Evolutionary conservation across 2,113 vertebrate species (phyloP), one percentile per base, ranked within the genome.

Genomic region (Rhinopithecus roxellana): DNA sequence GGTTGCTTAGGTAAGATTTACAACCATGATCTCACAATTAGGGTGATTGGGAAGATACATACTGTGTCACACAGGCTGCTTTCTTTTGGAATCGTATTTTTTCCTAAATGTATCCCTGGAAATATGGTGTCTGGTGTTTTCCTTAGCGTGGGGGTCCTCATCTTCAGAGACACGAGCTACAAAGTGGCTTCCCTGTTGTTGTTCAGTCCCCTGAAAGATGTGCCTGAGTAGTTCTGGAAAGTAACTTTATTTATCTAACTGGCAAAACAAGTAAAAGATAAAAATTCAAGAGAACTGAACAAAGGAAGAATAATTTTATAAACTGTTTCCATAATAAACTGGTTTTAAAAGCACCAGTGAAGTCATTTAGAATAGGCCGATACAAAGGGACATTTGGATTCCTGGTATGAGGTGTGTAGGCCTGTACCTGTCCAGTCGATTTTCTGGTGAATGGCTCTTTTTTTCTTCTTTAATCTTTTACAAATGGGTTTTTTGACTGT

Each of bases 191-290:
- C 13, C 10, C 16, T 69, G 22, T 27, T 23, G 81, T 59, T 32
- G 8, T 45, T 55, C 13, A 35, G 25, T 77, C 14, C 59, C 14
- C 32, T 77, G 48, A 93, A 69, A 23, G 38, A 88, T 45, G n/a
- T 74, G 8, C n/a, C 35, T 59, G n/a, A 61, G 18, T 69, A 45
- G 6, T 23, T 90, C 6, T 96, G 74, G 16, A 94, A 94, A 81
- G 55, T 69, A 48, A 69, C 38, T 89, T 88, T 82, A 9, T 95
- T 93, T 57, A 77, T 94, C 38, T 79, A 59, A 69, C 52, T 93
- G 30, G 88, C 27, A 74, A 57, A 79, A 80, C 55, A 93, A 90
- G 5, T 72, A 45, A 95, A 89, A 32, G 18, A 55, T 38, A 57
- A 94, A 93, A 94, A 43, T 27, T 22, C 59, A 79, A 89, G 67